A percentile compares a stretch with the other conserved stretches of the same genome.
phyloP scores from a whole-genome alignment of 2,113 vertebrate species.

The Saguinus midas region DNA sequence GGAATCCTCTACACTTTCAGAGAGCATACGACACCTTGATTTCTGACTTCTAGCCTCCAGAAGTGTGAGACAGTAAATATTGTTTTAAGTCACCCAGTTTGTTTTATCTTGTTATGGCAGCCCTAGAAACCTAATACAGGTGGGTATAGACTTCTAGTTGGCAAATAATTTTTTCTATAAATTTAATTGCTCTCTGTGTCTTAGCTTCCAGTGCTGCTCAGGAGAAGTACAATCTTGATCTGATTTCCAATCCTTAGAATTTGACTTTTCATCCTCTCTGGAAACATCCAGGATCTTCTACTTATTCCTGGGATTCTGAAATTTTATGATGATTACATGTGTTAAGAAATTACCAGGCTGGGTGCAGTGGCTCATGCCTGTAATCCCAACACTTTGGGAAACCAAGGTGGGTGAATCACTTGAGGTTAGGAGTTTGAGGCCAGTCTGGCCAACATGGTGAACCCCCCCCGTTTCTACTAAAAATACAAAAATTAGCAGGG shows the following conservation, averaged over 20 bases:
- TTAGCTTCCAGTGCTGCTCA: not conserved
- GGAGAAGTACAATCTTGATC: not conserved
- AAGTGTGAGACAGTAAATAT: not conserved
- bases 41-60: not conserved
- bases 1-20: not conserved
- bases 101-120: not conserved
- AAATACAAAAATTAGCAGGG: too few species aligned
- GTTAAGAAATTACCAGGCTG: not conserved
- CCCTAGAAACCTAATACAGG: not conserved
- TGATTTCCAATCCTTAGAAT: not conserved
- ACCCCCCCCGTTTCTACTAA: too few species aligned
- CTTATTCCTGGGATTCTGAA: not conserved
- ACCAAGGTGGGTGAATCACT: too few species aligned
- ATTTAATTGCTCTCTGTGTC: not conserved
- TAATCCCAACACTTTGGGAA: too few species aligned
- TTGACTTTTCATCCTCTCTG: not conserved
- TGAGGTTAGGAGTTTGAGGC: too few species aligned
- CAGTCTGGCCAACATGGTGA: too few species aligned
- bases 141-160: not conserved
- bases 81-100: not conserved
- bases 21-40: not conserved
- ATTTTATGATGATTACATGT: not conserved
- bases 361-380: too few species aligned
- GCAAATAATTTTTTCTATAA: not conserved
- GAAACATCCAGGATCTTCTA: not conserved